A percentile compares a stretch with the other conserved stretches of the same genome.
These are phyloP conservation scores for Siderastrea siderea DNA, from an alignment of 92 coral and sea anemone genomes.

Conservation along the genomic window DNA sequence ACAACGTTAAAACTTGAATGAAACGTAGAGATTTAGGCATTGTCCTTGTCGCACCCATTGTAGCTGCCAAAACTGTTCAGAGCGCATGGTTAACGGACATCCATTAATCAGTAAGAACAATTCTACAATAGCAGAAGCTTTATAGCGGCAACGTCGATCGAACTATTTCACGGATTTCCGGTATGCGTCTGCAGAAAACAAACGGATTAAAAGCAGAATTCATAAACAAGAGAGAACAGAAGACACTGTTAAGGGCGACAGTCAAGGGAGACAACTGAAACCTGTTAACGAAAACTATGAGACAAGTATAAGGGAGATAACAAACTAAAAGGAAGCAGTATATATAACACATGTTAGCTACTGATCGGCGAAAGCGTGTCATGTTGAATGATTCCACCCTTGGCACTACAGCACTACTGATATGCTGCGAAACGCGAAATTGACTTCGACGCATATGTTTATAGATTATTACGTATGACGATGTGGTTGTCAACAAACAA, in stretches of 20 bases:
- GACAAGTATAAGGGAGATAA: constrained; percentile 17
- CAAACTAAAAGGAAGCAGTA: constrained; percentile 21
- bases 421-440: background rate
- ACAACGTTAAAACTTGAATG: too few relatives aligned
- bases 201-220: constrained; percentile 24
- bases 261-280: constrained; percentile 12
- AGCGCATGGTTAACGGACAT: too few relatives aligned
- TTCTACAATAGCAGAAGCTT: too few relatives aligned
- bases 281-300: background rate
- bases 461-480: constrained; percentile 7
- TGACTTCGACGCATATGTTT: background rate
- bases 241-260: background rate
- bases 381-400: background rate
- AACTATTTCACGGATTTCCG: constrained; percentile 14
- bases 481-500: constrained; percentile 13
- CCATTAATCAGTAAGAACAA: too few relatives aligned
- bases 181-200: constrained; percentile 11
- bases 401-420: background rate
- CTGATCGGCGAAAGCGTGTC: constrained; percentile 27
- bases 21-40: too few relatives aligned
- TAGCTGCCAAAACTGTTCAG: too few relatives aligned
- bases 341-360: constrained; percentile 5
- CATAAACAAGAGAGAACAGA: background rate
- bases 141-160: background rate
- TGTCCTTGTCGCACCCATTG: too few relatives aligned